Evolutionary conservation across 2,113 vertebrate genomes (phyloP), one percentile per base, ranked within the genome.

Genomic region (Riparia riparia): DNA sequence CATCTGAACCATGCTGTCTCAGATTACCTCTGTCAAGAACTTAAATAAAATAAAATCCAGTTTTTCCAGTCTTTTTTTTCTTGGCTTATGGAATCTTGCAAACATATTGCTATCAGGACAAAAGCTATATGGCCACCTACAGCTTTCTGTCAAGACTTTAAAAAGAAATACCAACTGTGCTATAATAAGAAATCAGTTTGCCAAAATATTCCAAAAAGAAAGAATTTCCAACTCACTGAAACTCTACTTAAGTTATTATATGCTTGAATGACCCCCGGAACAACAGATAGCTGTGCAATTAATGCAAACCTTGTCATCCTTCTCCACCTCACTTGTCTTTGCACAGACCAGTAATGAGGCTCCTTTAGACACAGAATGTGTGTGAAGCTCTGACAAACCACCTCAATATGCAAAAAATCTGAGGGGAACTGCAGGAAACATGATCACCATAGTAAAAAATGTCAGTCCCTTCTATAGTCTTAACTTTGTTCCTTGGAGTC

Each of bases 221-320:
- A 92, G 89, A 95, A 90, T 94, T 96, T 98, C 96, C 93, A 97
- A 95, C 83, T 97, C 95, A 94, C 78, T 95, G 94, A 96, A 97
- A 97, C 78, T 97, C 89, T 94, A 66, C 95, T 98, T 97, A 97
- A 97, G 89, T 97, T 97, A 98, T 98, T 97, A 97, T 94, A 97
- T 96, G 97, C 97, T 97, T 97, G 96, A 95, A 88, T 95, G 93
- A 37, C 58, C 95, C 32, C 77, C 89, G 93, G 95, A 97, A 97
- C 92, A 97, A 94, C 91, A 97, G 95, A 98, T 96, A 97, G 96
- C 90, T 96, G 66, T 89, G 96, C 96, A 97, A 97, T 98, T 97
- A 98, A 97, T 97, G 95, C 92, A 98, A 95, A 85, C 81, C 82
- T 51, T 95, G 97, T 96, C 97, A 97, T 86, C 93, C 65, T 96